Evolutionary conservation across 2,888 invertebrate species (phyloP).

Genomic region (Syrista parreyssii): DNA sequence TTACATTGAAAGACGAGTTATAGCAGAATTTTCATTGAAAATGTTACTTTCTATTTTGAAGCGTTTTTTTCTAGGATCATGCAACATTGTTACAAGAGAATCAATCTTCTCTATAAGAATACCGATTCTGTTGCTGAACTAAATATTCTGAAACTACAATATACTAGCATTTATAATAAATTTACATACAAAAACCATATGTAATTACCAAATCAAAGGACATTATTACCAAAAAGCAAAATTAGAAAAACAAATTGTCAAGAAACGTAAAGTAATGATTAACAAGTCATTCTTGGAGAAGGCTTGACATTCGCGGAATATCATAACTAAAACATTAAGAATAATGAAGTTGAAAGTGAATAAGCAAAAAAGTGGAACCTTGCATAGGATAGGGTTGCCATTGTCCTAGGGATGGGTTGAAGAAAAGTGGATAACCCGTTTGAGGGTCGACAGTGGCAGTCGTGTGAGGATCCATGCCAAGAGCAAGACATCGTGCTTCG

Average conservation of each 20-base stretch:
- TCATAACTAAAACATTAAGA: background rate
- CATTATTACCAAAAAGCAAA: background rate
- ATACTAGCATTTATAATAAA: background rate
- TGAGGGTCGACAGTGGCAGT: constrained; percentile 70
- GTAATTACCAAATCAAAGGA: background rate
- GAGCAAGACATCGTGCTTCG: constrained; percentile 69
- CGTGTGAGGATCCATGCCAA: constrained; percentile 71
- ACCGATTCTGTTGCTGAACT: background rate
- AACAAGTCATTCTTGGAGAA: background rate
- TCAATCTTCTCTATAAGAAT: background rate
- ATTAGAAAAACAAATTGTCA: background rate
- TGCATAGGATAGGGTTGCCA: constrained; percentile 67
- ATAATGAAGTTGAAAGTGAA: background rate
- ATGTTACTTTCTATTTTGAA: background rate
- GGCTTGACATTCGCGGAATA: background rate
- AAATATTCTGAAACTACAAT: background rate
- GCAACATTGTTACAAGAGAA: background rate
- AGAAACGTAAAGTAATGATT: constrained; percentile 2
- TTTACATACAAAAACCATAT: background rate
- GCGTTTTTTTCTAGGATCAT: background rate
- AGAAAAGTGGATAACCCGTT: constrained; percentile 68
- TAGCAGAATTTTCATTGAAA: background rate
- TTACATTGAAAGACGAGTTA: background rate
- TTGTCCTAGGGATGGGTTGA: constrained; percentile 68
- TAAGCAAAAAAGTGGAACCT: constrained; percentile 37